Percentiles rank a stretch among this genome's conserved stretches.
These are phyloP conservation scores for Phenganax stokvisi DNA, from an alignment of 92 coral and sea anemone species.

Conservation along the genomic window DNA sequence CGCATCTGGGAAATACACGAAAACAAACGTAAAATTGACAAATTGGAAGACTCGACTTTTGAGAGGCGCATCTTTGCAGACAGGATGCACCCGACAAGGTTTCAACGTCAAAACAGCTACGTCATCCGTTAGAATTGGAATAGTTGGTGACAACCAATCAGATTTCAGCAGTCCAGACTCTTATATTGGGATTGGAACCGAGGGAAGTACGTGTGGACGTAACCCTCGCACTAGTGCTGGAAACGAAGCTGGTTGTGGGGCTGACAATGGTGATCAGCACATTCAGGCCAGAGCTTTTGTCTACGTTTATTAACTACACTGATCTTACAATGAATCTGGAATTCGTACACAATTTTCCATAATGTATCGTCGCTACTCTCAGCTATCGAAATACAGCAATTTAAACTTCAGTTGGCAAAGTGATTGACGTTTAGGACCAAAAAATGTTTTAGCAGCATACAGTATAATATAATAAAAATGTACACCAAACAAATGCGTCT, in stretches of 20 bases:
- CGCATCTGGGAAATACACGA: background rate
- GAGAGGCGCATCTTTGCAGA: background rate
- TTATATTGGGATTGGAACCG: conserved; percentile 30
- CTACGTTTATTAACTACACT: conserved; percentile 22
- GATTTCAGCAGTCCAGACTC: conserved; percentile 16
- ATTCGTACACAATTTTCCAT: too few relatives aligned
- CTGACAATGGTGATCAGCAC: conserved; percentile 7
- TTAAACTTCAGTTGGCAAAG: too few relatives aligned
- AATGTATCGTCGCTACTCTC: background rate
- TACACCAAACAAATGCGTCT: too few relatives aligned
- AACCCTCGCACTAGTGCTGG: conserved; percentile 29
- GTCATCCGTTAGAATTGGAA: conserved; percentile 28
- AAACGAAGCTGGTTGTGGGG: conserved; percentile 33
- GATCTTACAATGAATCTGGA: too few relatives aligned
- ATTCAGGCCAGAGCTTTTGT: conserved; percentile 15
- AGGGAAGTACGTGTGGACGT: conserved; percentile 7
- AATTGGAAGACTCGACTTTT: conserved; percentile 6
- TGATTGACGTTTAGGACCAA: too few relatives aligned
- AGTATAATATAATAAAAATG: too few relatives aligned
- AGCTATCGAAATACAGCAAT: background rate
- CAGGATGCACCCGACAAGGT: conserved; percentile 20
- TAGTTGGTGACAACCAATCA: background rate
- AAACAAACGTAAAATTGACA: background rate
- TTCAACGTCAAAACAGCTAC: background rate
- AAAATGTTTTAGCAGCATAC: too few relatives aligned